phyloP scores from a whole-genome alignment of 2,888 invertebrate genomes.

The Dryadula phaetusa region DNA sequence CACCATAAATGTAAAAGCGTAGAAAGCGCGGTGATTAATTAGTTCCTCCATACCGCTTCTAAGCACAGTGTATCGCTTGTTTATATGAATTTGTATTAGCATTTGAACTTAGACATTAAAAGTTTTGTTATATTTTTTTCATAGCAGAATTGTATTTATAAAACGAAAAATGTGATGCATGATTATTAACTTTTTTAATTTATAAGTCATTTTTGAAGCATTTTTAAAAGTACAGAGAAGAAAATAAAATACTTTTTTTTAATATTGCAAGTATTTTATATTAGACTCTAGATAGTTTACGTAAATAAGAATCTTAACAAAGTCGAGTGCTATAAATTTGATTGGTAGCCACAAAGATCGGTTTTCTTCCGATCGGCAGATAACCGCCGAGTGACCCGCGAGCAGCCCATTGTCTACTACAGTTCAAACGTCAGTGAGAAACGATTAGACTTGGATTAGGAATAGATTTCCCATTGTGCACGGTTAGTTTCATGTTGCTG shows the following conservation, averaged over 20 bases:
- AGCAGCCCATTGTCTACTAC: constrained; percentile 71
- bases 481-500: constrained; percentile 27
- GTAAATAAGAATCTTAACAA: constrained; percentile 63
- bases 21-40: constrained; percentile 45
- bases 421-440: constrained; percentile 56
- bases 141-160: not conserved
- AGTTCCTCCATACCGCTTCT: constrained; percentile 36
- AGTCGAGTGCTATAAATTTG: constrained; percentile 74
- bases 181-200: not conserved
- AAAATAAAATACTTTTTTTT: not conserved
- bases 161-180: not conserved
- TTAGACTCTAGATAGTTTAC: constrained; percentile 11
- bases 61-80: constrained; percentile 28
- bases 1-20: constrained; percentile 47
- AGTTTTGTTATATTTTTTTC: not conserved
- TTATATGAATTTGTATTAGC: constrained; percentile 18
- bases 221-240: not conserved
- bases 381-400: constrained; percentile 77
- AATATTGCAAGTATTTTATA: not conserved
- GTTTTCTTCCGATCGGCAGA: constrained; percentile 74
- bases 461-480: constrained; percentile 33
- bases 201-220: not conserved
- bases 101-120: constrained; percentile 8
- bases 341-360: constrained; percentile 68
- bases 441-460: constrained; percentile 42